Evolutionary conservation across 2,797 vertebrate species (phyloP).

Genomic region (Propithecus perrieri): DNA sequence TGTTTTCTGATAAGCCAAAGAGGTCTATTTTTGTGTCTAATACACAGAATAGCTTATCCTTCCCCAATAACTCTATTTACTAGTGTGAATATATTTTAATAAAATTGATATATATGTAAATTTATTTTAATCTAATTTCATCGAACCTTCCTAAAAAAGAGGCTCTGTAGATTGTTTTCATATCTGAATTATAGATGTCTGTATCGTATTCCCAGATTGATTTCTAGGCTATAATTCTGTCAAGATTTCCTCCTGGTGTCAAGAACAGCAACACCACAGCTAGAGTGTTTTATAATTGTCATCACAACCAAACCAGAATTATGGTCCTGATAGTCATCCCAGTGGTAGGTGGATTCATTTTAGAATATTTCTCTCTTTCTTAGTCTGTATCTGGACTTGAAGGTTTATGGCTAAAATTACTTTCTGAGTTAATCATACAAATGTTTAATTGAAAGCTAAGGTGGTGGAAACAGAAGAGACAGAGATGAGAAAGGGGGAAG

Average conservation of each 20-base stretch:
- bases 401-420: constrained; percentile 60
- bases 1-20: constrained; percentile 84
- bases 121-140: constrained; percentile 88
- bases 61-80: constrained; percentile 85
- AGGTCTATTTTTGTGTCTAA: constrained; percentile 80
- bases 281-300: constrained; percentile 80
- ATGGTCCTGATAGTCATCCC: constrained; percentile 68
- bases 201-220: constrained; percentile 82
- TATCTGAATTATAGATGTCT: constrained; percentile 84
- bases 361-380: constrained; percentile 68
- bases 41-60: constrained; percentile 72
- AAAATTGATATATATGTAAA: constrained; percentile 89
- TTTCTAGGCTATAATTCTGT: constrained; percentile 84
- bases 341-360: constrained; percentile 47
- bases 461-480: neutral
- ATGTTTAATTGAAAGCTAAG: neutral
- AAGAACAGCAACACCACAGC: constrained; percentile 77
- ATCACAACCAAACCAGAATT: constrained; percentile 77
- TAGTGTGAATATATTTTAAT: constrained; percentile 85
- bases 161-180: constrained; percentile 81
- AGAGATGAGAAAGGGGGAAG: neutral
- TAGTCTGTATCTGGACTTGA: constrained; percentile 7
- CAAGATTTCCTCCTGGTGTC: constrained; percentile 82
- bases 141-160: constrained; percentile 82
- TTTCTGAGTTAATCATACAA: constrained; percentile 51